Percentiles rank a stretch among this genome's conserved stretches.
Conservation (phyloP, 2,797 vertebrate genomes). For the Scolopax rusticola region DNA sequence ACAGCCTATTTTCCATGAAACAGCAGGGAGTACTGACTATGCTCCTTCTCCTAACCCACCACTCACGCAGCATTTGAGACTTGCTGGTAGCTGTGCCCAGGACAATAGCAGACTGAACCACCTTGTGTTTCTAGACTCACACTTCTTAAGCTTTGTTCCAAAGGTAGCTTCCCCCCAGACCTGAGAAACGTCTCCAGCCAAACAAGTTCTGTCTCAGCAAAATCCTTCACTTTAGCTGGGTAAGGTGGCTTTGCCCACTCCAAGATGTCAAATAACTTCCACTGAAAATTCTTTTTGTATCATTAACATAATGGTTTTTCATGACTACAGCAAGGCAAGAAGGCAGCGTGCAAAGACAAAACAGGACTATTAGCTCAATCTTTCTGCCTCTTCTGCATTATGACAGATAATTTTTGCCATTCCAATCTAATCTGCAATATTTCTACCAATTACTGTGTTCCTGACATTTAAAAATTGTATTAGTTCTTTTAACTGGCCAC, state of each 20-base stretch:
- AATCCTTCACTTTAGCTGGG: neutral
- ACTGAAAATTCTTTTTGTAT: neutral
- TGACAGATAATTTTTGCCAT: neutral
- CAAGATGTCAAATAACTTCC: neutral
- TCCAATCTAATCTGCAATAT: neutral
- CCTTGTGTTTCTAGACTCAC: accelerated
- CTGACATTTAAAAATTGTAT: neutral
- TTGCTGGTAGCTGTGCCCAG: neutral
- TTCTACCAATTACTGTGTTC: neutral
- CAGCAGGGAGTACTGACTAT: neutral
- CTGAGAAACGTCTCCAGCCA: neutral
- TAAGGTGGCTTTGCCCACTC: neutral
- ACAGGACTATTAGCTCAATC: neutral
- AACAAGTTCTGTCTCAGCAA: neutral
- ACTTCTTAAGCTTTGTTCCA: neutral
- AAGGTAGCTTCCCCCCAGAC: neutral
- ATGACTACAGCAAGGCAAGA: neutral
- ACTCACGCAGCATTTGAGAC: accelerated
- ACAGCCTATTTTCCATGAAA: neutral
- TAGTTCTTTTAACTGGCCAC: neutral
- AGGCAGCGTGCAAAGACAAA: neutral
- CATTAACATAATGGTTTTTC: neutral
- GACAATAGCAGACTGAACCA: neutral
- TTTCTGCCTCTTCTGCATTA: neutral
- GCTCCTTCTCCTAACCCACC: neutral